Conservation (phyloP, 64 coral and sea anemone genomes). For the Pocillopora damicornis region DNA sequence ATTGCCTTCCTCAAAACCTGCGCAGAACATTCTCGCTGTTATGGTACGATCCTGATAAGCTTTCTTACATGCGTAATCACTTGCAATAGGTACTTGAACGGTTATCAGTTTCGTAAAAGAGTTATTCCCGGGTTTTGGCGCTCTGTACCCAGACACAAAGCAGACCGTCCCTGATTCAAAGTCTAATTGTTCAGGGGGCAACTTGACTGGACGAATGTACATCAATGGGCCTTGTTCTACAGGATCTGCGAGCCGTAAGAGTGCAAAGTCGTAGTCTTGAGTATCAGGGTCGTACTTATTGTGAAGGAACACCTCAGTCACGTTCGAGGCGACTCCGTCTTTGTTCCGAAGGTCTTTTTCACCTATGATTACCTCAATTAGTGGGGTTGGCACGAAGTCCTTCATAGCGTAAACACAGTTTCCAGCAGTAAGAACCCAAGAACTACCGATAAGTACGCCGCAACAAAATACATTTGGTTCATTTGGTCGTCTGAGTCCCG, state of each 20-base stretch:
- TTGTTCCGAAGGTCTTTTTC: slow-evolving; percentile 34
- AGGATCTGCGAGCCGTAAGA: neutral
- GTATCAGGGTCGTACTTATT: slow-evolving; percentile 15
- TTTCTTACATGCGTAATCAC: neutral
- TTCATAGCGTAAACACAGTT: slow-evolving; percentile 53
- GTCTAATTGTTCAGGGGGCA: slow-evolving; percentile 1
- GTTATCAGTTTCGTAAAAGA: slow-evolving; percentile 15
- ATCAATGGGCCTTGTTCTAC: neutral
- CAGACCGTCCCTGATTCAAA: slow-evolving; percentile 12
- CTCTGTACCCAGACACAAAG: slow-evolving; percentile 1
- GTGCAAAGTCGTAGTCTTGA: slow-evolving; percentile 24
- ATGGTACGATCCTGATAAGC: neutral
- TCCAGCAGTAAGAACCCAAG: slow-evolving; percentile 45
- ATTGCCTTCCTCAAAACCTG: neutral
- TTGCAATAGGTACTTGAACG: slow-evolving; percentile 11
- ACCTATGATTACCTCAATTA: slow-evolving; percentile 28
- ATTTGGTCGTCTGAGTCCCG: slow-evolving; percentile 26
- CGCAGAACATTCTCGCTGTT: slow-evolving; percentile 4
- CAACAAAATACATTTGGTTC: slow-evolving; percentile 45
- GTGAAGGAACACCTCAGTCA: slow-evolving; percentile 34
- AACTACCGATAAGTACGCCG: slow-evolving; percentile 30
- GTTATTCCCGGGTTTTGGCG: neutral
- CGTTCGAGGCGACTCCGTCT: slow-evolving; percentile 24
- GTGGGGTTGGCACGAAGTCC: neutral
- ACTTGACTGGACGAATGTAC: slow-evolving; percentile 5